Evolutionary conservation across 2,797 vertebrate genomes (phyloP), one percentile per base, ranked within the genome.

Genomic region (Acanthopagrus latus): DNA sequence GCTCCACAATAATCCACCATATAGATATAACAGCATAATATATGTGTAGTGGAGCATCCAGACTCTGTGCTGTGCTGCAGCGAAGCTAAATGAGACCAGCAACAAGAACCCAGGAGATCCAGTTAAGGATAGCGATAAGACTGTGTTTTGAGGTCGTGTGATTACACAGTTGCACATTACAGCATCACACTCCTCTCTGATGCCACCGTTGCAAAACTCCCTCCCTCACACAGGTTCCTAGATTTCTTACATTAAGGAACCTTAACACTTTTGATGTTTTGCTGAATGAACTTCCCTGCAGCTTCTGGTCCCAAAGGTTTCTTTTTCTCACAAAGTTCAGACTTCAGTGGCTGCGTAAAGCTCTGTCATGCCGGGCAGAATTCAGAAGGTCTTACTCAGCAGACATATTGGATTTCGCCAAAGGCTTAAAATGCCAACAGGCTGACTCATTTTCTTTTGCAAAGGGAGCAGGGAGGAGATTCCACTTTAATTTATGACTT

Each of bases 361-460:
- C 82, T 73, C 27, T 1, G 60, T 73, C 60, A 70, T 64, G 62
- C 65, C 2, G 67, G 72, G 79, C 73, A 72, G 63, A 84, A 88
- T 81, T 77, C 64, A 72, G 21, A 78, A 87, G 47, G 33, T 71
- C 85, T 86, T 85, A 83, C 79, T 89, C 88, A 90, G 88, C 85
- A 85, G 78, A 84, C 66, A 62, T 80, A 83, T 78, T 86, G 81
- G 74, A 87, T 90, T 88, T 82, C 52, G 70, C 84, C 76, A 72
- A 29, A 21, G 33, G 82, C 81, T 89, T 86, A 82, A 89, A 89
- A 86, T 85, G 76, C 76, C 84, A 80, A 71, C 71, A 71, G 75
- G 56, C 85, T 85, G 76, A 81, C 71, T 82, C n/a, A 5, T 23
- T 62, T 38, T 44, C 58, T 44, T 71, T 44, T 9, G 8, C 38